A percentile compares a stretch with the other conserved stretches of the same genome.
Conservation (phyloP, 2,113 vertebrate species). For the Jacana jacana region DNA sequence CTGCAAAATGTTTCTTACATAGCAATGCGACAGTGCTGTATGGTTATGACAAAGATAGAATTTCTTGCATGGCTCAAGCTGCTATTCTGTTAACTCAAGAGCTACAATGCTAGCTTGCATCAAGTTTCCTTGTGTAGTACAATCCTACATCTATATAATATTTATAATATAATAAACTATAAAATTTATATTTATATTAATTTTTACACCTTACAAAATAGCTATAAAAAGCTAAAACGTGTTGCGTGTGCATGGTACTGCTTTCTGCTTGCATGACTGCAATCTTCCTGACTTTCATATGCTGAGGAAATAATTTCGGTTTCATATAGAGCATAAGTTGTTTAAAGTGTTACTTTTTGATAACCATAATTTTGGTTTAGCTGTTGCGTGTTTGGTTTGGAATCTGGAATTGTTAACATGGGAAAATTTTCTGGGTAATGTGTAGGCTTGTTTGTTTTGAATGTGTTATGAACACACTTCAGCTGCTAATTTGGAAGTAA, state of each 20-base stretch:
- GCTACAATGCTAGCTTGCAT: background rate
- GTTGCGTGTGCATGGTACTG: background rate
- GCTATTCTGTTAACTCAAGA: background rate
- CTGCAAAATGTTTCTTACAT: background rate
- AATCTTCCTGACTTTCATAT: slow-evolving; percentile 15
- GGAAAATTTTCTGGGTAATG: slow-evolving; percentile 37
- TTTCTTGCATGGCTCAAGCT: background rate
- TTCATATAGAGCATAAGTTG: background rate
- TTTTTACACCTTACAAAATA: background rate
- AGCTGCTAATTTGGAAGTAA: slow-evolving; percentile 55
- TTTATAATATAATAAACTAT: too few species aligned
- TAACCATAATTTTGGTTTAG: slow-evolving; percentile 2
- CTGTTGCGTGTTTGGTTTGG: slow-evolving; percentile 52
- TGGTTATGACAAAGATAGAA: background rate
- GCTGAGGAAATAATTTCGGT: slow-evolving; percentile 10
- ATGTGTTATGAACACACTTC: slow-evolving; percentile 61
- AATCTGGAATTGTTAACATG: slow-evolving; percentile 56
- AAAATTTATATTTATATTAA: background rate
- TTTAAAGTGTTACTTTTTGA: slow-evolving; percentile 33
- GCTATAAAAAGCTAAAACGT: background rate
- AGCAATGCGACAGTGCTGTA: background rate
- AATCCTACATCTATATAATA: too few species aligned
- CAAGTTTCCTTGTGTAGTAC: background rate
- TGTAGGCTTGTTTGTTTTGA: slow-evolving; percentile 67
- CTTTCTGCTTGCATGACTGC: background rate